These are phyloP conservation scores for Diadema setosum DNA, from an alignment of 35 echinoderm and acorn worm species.

Conservation along the genomic window DNA sequence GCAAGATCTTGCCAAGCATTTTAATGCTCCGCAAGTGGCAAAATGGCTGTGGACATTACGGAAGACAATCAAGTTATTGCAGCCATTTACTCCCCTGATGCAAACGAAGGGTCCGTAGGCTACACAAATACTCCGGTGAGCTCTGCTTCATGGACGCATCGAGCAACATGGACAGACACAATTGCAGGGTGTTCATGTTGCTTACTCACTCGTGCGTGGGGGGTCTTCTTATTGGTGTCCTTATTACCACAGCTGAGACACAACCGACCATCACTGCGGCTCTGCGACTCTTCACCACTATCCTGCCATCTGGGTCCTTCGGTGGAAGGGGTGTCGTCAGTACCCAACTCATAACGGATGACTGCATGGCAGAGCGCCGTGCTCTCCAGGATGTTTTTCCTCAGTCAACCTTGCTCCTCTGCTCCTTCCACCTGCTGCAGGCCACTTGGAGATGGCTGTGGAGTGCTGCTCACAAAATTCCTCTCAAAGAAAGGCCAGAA, in stretches of 20 bases:
- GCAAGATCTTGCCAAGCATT: neutral
- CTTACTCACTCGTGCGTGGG: slow-evolving; percentile 56
- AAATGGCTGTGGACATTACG: neutral
- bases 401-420: slow-evolving; percentile 13
- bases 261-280: neutral
- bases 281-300: slow-evolving; percentile 10
- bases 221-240: slow-evolving; percentile 49
- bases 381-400: slow-evolving; percentile 44
- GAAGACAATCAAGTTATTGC: slow-evolving; percentile 8
- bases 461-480: slow-evolving; percentile 45
- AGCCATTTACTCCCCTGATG: slow-evolving; percentile 20
- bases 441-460: slow-evolving; percentile 78
- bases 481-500: neutral
- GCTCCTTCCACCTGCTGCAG: slow-evolving; percentile 67
- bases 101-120: neutral
- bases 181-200: slow-evolving; percentile 45
- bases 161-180: slow-evolving; percentile 32
- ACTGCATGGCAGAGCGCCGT: slow-evolving; percentile 26
- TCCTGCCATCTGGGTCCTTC: slow-evolving; percentile 25
- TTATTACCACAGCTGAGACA: slow-evolving; percentile 57
- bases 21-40: neutral
- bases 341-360: slow-evolving; percentile 70
- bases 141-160: slow-evolving; percentile 50
- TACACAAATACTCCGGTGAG: neutral
- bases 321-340: slow-evolving; percentile 35